phyloP scores from a whole-genome alignment of 2,797 vertebrate genomes.

The Capromys pilorides region DNA sequence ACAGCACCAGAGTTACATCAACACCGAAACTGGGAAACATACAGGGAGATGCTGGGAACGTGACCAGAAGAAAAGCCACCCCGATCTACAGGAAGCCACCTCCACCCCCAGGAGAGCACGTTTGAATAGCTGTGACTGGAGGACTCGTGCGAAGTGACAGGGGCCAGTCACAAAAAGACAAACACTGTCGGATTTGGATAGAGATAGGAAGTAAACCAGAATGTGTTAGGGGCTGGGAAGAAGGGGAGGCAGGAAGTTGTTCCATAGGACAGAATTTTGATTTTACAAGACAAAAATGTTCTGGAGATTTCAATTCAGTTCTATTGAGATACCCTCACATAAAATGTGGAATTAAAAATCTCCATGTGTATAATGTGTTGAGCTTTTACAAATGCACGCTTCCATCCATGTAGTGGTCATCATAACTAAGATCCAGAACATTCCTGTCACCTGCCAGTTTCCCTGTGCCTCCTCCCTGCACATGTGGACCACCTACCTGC shows the following conservation, averaged over 20 bases:
- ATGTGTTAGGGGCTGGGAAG: not conserved
- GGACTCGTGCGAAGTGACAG: not conserved
- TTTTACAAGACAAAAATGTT: not conserved
- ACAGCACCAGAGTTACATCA: not conserved
- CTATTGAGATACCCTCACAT: not conserved
- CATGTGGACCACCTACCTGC: not conserved
- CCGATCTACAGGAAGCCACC: not conserved
- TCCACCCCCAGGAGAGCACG: not conserved
- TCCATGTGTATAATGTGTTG: not conserved
- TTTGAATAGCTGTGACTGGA: not conserved
- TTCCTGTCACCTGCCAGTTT: not conserved
- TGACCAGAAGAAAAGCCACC: too few species aligned
- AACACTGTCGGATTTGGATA: not conserved
- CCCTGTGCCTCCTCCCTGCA: not conserved
- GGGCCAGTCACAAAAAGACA: not conserved
- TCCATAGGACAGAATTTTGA: not conserved
- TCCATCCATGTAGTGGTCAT: not conserved
- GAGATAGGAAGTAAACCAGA: not conserved
- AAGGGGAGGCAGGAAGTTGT: not conserved
- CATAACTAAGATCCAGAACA: not conserved
- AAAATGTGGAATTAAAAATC: not conserved
- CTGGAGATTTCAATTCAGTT: not conserved
- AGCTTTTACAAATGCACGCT: not conserved
- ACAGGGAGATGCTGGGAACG: too few species aligned
- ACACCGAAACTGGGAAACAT: rapidly evolving